phyloP scores from a whole-genome alignment of 1,140 invertebrate species.

The Dreissena rostriformis region DNA sequence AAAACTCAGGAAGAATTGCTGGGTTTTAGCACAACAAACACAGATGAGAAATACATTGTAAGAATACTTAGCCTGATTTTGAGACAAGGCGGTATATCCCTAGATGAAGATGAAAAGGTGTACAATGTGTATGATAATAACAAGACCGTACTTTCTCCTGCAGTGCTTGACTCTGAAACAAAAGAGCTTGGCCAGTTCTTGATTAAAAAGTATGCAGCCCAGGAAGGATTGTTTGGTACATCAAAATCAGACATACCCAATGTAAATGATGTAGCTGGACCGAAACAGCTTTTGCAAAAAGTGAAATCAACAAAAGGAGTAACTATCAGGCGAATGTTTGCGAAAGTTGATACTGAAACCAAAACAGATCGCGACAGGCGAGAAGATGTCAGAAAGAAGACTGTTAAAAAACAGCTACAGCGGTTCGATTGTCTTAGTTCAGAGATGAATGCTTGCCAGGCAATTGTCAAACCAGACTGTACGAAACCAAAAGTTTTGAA shows the following conservation, averaged over 20 bases:
- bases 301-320: constrained; percentile 40
- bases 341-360: background rate
- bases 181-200: constrained; percentile 1
- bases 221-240: constrained; percentile 19
- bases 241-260: background rate
- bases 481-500: constrained; percentile 10
- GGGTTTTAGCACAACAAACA: constrained; percentile 1
- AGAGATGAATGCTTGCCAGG: constrained; percentile 27
- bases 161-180: constrained; percentile 19
- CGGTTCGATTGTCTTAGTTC: constrained; percentile 29
- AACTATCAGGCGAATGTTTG: constrained; percentile 1
- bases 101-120: background rate
- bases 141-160: constrained; percentile 4
- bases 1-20: constrained; percentile 18
- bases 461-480: constrained; percentile 22
- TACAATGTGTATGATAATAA: constrained; percentile 35
- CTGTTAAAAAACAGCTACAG: constrained; percentile 16
- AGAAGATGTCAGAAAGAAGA: constrained; percentile 23
- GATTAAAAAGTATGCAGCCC: constrained; percentile 25
- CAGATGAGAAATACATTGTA: constrained; percentile 33
- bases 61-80: constrained; percentile 21
- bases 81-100: constrained; percentile 23
- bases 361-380: constrained; percentile 12
- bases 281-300: constrained; percentile 12
- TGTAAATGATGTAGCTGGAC: background rate